These are phyloP conservation scores for Lapara coniferarum DNA, from an alignment of 2,888 invertebrate species.

Conservation along the genomic window DNA sequence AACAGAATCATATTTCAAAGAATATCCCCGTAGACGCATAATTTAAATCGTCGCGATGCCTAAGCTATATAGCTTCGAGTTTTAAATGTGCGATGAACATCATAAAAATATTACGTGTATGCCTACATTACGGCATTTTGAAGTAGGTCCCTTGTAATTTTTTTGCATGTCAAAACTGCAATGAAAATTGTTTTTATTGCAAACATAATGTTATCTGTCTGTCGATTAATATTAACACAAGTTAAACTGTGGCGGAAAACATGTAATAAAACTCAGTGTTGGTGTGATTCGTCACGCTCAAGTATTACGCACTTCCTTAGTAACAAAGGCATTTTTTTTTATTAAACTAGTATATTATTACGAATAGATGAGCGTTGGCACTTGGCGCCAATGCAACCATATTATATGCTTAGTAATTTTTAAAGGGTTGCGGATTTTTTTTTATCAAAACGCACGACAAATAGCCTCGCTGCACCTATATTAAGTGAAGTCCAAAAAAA, in stretches of 20 bases:
- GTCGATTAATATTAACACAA: not conserved
- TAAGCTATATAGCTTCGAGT: not conserved
- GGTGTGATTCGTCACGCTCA: too few relatives aligned
- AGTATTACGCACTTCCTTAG: too few relatives aligned
- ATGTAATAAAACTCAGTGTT: not conserved
- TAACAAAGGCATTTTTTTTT: too few relatives aligned
- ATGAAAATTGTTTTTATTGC: constrained; percentile 1
- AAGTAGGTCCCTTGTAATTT: not conserved
- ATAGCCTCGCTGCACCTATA: too few relatives aligned
- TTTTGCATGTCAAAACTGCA: not conserved
- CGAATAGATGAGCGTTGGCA: too few relatives aligned
- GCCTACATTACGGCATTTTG: not conserved
- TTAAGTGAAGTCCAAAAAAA: too few relatives aligned
- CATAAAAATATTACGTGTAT: not conserved
- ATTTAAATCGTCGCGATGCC: not conserved
- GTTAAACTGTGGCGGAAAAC: not conserved
- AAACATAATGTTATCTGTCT: not conserved
- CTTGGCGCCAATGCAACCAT: too few relatives aligned
- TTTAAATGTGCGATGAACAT: not conserved
- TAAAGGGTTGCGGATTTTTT: too few relatives aligned
- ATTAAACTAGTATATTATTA: too few relatives aligned
- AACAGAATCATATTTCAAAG: too few relatives aligned
- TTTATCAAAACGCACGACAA: too few relatives aligned
- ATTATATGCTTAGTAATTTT: too few relatives aligned
- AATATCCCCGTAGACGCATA: not conserved